Evolutionary conservation across 2,888 invertebrate genomes (phyloP), one percentile per base, ranked within the genome.

Genomic region (Acronicta alni): DNA sequence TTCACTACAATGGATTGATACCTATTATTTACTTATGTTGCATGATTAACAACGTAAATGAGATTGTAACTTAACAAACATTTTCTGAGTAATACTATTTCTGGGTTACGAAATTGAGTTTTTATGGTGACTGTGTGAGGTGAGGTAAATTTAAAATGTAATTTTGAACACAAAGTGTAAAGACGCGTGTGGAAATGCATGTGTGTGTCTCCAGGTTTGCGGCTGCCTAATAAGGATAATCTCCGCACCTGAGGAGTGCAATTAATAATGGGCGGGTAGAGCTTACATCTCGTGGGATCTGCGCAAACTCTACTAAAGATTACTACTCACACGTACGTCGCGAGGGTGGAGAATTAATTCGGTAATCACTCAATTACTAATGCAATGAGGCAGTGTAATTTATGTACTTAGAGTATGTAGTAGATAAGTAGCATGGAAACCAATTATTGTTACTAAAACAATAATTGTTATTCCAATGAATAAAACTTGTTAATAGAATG

Each of bases 141-240:
- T 18, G 20, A 35, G 20, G 43, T 51, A 48, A 48, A 58, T 51
- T 60, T 44, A 38, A 72, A 52, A 44, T 26, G 20, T 46, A 38
- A 20, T 52, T 43, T 15, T 8, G 15, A 37, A 48, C n/a, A 30
- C 17, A 53, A 57, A 49, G 42, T 37, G 48, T 62, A 67, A 80
- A 77, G 76, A 75, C 75, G 76, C 64, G 78, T 66, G 75, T 79
- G 81, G 84, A 83, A 87, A 85, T 88, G 89, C 88, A 87, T 75
- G 69, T 65, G 67, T 83, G 67, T 83, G 86, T 86, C 81, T 84
- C 72, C 67, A 76, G 81, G 86, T 82, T 84, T 91, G 94, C 80
- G 93, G 93, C 79, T 58, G 77, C 84, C 82, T 92, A 93, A 89
- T 91, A 91, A 89, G 92, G 93, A 93, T 94, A 84, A 94, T 93